Evolutionary conservation across 2,113 vertebrate species (phyloP).

Genomic region (Hipposideros armiger): DNA sequence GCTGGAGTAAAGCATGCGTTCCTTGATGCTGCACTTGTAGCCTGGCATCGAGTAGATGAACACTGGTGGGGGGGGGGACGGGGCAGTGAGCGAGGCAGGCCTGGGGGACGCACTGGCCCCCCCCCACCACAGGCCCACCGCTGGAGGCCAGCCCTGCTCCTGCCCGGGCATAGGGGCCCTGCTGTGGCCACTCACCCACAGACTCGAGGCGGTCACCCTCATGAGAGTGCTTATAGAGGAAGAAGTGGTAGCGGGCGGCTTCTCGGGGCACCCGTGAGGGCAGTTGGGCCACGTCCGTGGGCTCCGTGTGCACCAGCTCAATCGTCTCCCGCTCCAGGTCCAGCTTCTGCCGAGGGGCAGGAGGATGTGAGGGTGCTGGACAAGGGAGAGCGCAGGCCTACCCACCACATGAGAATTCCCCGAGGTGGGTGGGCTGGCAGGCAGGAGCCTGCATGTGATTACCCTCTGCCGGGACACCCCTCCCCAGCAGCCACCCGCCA

Average conservation of each 20-base stretch:
- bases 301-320: constrained; percentile 95
- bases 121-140: not conserved
- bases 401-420: not conserved
- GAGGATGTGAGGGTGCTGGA: rapidly evolving
- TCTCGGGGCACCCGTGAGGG: constrained; percentile 95
- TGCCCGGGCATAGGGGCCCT: constrained; percentile 81
- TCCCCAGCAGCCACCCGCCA: not conserved
- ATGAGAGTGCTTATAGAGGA: constrained; percentile 96
- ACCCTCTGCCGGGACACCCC: not conserved
- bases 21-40: constrained; percentile 98
- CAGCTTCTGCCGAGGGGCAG: constrained; percentile 89
- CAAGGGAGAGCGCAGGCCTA: not conserved
- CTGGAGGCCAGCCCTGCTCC: rapidly evolving
- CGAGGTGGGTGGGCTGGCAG: not conserved
- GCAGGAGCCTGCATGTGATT: no score
- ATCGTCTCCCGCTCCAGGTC: constrained; percentile 96
- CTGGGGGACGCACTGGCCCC: not conserved
- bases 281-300: constrained; percentile 93
- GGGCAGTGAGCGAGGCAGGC: not conserved
- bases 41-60: constrained; percentile 99
- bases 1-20: constrained; percentile 99
- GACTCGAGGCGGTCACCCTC: constrained; percentile 96
- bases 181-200: constrained; percentile 90
- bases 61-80: constrained; percentile 87
- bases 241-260: constrained; percentile 97